Evolutionary conservation across 1,140 invertebrate species (phyloP), one percentile per base, ranked within the genome.

Genomic region (Dryas iulia): DNA sequence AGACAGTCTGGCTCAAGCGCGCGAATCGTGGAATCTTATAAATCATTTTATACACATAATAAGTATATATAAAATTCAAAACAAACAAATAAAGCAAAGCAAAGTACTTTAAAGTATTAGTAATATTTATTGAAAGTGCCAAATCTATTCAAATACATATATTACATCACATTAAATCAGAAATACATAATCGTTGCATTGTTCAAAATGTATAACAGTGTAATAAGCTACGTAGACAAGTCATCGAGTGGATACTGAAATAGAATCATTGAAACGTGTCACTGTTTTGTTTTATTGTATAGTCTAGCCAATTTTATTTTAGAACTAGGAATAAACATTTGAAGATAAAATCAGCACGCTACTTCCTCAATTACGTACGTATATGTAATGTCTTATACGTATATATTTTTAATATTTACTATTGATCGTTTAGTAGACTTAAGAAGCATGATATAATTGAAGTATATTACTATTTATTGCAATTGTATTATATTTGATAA

Each of bases 251-350:
- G 11, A 14, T 60, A 25, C 23, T 18, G 26, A 61, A 61, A 61
- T 61, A 61, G 24, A 39, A 21, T 28, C 59, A 52, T 61, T 61
- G 59, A 61, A 35, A 47, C 59, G 23, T 61, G 33, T 47, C 35
- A 26, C 24, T 26, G 26, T 61, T 61, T 47, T 25, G 39, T 24
- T 25, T 25, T 60, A 61, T 25, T 26, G 24, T 39, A 47, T 23
- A 61, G n/a, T 47, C 59, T 47, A 61, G 59, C 59, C 59, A 61
- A 61, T 47, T 47, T 47, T 61, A 61, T 61, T 61, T 47, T 47
- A 21, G 39, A 47, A 47, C 39, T 21, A 47, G 39, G 39, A 47
- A 47, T 47, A 47, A 47, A 21, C 39, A 21, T n/a, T 18, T 0
- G 18, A 21, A 47, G 7, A 47, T 47, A 47, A 11, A 47, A 47